phyloP scores from a whole-genome alignment of 1,140 invertebrate species.

The Plutomurus gul region DNA sequence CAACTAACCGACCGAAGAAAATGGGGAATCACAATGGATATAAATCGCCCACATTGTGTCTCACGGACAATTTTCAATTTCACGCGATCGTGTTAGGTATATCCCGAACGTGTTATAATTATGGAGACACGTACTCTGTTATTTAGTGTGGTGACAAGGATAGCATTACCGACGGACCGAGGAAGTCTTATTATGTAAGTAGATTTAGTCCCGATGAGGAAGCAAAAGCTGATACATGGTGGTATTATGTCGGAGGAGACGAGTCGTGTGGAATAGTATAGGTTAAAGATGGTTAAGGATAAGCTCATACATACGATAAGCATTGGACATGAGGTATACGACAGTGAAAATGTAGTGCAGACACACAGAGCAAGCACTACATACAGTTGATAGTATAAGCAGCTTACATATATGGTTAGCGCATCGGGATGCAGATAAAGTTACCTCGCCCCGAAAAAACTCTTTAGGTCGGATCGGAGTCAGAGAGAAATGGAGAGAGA shows the following conservation, averaged over 20 bases:
- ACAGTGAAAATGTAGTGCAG: neutral
- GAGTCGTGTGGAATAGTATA: neutral
- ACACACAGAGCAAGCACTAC: neutral
- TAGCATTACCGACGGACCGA: no score
- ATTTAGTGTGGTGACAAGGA: no score
- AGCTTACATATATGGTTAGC: slow-evolving; percentile 48
- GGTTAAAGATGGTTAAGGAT: neutral
- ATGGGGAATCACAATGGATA: no score
- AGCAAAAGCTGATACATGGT: neutral
- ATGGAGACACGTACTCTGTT: no score
- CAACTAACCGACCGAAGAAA: no score
- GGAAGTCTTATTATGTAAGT: no score
- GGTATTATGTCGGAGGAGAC: neutral
- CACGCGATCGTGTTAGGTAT: no score
- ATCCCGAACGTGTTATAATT: no score
- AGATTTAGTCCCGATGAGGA: no score
- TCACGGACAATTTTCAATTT: no score
- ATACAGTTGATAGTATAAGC: slow-evolving; percentile 22
- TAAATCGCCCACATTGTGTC: no score
- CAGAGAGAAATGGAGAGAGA: neutral
- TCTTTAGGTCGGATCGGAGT: neutral
- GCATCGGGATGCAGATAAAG: slow-evolving; percentile 40
- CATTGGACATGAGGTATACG: neutral
- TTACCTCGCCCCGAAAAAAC: slow-evolving; percentile 38
- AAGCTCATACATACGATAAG: neutral